Conservation (phyloP, 2,113 vertebrate species). For the Amblyornis subalaris region DNA sequence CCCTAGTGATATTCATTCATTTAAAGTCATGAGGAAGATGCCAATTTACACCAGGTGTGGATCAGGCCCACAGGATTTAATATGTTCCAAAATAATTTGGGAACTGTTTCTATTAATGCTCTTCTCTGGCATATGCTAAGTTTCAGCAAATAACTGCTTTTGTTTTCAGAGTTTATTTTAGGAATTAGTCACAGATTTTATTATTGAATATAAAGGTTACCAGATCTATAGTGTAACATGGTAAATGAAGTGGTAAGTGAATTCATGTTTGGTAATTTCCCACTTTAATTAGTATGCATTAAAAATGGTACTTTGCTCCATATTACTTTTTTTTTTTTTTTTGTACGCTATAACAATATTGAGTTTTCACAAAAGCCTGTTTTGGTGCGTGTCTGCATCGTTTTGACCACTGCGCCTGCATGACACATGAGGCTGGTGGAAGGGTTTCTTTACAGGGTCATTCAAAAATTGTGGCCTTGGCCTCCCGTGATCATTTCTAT, state of each 20-base stretch:
- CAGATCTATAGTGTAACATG: constrained; percentile 13
- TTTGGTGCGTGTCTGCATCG: neutral
- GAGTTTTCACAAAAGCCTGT: neutral
- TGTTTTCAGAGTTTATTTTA: constrained; percentile 19
- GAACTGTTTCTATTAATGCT: neutral
- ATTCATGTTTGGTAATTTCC: constrained; percentile 37
- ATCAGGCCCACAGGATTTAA: neutral
- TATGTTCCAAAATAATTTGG: neutral
- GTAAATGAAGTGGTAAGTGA: constrained; percentile 47
- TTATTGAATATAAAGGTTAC: constrained; percentile 50
- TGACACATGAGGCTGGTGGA: neutral
- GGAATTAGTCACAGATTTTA: constrained; percentile 17
- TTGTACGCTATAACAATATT: neutral
- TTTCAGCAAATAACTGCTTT: constrained; percentile 7
- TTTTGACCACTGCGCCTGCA: accelerated
- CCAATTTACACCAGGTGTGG: neutral
- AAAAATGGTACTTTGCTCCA: neutral
- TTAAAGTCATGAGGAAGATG: neutral
- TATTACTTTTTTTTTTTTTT: neutral
- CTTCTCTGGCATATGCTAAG: neutral
- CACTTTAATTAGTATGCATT: constrained; percentile 19
- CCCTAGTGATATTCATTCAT: neutral
- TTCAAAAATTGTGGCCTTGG: neutral
- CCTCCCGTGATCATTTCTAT: neutral
- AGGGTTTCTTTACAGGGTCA: neutral